Conservation (phyloP, 2,113 vertebrate genomes). For the Albula glossodonta region DNA sequence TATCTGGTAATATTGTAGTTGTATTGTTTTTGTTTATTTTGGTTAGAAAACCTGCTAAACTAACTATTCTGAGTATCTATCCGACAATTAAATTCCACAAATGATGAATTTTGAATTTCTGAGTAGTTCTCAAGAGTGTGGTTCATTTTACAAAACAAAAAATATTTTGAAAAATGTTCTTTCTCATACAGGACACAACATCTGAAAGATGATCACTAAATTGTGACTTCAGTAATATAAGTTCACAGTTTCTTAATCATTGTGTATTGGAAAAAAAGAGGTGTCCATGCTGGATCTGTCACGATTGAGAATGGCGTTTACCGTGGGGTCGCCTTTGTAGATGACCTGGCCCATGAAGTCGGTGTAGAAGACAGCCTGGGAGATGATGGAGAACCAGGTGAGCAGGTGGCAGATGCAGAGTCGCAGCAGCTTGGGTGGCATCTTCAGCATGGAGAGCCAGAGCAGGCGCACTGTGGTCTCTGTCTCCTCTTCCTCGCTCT, state of each 20-base stretch:
- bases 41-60: no score
- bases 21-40: no score
- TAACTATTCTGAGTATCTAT: no score
- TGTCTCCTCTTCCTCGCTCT: constrained; percentile 90
- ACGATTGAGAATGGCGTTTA: constrained; percentile 45
- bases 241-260: neutral
- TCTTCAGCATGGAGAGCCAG: constrained; percentile 97
- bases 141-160: no score
- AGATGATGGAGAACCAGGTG: constrained; percentile 96
- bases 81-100: no score
- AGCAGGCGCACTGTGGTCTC: constrained; percentile 90
- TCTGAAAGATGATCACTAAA: neutral
- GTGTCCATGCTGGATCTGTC: no score
- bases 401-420: constrained; percentile 91
- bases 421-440: constrained; percentile 85
- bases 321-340: constrained; percentile 87
- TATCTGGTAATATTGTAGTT: no score
- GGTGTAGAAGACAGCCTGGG: constrained; percentile 94
- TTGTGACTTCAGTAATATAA: neutral
- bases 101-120: no score
- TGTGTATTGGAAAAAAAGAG: no score
- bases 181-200: neutral
- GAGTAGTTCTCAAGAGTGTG: no score
- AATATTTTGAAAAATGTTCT: no score
- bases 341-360: constrained; percentile 99